Conservation (phyloP, 2,113 vertebrate species). For the Semicossyphus pulcher region DNA sequence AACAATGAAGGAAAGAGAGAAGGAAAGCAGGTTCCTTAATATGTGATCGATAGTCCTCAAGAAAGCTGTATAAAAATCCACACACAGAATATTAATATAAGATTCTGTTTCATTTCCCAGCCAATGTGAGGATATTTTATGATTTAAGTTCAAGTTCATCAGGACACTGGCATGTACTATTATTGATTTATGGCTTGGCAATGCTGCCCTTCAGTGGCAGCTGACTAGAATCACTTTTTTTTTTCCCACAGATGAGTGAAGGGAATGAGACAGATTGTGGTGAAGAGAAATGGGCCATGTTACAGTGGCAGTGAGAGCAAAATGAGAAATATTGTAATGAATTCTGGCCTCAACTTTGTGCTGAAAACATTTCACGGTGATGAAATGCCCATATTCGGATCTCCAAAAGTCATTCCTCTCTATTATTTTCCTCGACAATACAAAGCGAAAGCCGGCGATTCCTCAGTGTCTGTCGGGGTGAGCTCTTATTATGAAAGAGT, state of each 20-base stretch:
- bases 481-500: conserved; percentile 44
- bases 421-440: conserved; percentile 45
- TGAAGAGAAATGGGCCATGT: conserved; percentile 12
- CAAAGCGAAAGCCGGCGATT: conserved; percentile 42
- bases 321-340: conserved; percentile 26
- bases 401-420: conserved; percentile 49
- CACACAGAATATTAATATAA: conserved; percentile 14
- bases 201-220: conserved; percentile 83
- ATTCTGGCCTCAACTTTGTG: conserved; percentile 16
- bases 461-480: conserved; percentile 47
- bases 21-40: conserved; percentile 3
- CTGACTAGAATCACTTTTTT: conserved; percentile 72
- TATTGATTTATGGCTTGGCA: conserved; percentile 81
- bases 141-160: conserved; percentile 48
- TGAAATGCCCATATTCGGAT: conserved; percentile 44
- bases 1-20: conserved; percentile 56
- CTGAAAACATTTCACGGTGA: conserved; percentile 43
- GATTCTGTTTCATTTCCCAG: conserved; percentile 11
- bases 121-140: conserved; percentile 8
- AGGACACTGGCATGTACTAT: conserved; percentile 36
- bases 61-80: conserved; percentile 21
- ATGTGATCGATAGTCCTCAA: conserved; percentile 42
- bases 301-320: conserved; percentile 3
- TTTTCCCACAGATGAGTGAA: conserved; percentile 32
- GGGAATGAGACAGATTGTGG: conserved; percentile 3